Evolutionary conservation across 1,140 invertebrate genomes (phyloP).

Genomic region (Lepidostoma basale): DNA sequence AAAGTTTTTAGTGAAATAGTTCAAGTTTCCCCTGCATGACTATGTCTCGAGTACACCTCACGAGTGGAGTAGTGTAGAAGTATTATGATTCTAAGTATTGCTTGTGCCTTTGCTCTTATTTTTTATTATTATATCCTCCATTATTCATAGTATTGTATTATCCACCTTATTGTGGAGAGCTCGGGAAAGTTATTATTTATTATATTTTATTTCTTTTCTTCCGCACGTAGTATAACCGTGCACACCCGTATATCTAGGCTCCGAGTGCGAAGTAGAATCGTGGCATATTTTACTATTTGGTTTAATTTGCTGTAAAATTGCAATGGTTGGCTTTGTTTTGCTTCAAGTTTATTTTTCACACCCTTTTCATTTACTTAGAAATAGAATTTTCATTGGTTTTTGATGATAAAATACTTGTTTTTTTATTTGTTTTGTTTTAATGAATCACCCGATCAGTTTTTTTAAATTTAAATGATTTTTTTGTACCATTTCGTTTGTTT

Average conservation of each 20-base stretch:
- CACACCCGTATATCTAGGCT: background rate
- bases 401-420: background rate
- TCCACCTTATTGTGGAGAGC: conserved; percentile 45
- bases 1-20: too few species aligned
- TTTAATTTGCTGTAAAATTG: conserved; percentile 21
- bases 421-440: background rate
- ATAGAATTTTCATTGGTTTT: conserved; percentile 30
- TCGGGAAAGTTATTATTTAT: conserved; percentile 38
- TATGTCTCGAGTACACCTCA: too few species aligned
- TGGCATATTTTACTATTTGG: conserved; percentile 5
- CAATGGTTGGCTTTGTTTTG: conserved; percentile 22
- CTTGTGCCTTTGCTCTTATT: conserved; percentile 43
- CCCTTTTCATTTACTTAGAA: background rate
- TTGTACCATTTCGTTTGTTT: background rate
- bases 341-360: conserved; percentile 4
- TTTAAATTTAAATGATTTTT: background rate
- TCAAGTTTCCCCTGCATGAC: too few species aligned
- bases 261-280: too few species aligned
- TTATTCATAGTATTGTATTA: conserved; percentile 30
- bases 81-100: too few species aligned
- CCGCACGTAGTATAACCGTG: conserved; percentile 12
- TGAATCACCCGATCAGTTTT: background rate
- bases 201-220: conserved; percentile 24
- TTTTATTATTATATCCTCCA: conserved; percentile 28
- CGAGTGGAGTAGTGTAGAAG: too few species aligned